Conservation (phyloP, 2,113 vertebrate genomes). For the Polyodon spathula region DNA sequence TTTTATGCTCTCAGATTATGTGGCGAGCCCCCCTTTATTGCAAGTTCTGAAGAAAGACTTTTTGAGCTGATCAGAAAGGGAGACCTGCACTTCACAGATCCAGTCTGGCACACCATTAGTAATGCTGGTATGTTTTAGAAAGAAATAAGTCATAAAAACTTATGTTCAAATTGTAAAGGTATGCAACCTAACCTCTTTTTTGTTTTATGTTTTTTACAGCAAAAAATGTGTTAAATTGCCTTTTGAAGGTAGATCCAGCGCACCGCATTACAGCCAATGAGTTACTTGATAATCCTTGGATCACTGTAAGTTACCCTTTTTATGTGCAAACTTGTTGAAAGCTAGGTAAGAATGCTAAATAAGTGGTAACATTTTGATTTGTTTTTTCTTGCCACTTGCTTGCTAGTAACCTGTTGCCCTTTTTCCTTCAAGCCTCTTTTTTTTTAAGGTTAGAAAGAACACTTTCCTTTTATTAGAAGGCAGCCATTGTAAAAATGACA, state of each 20-base stretch:
- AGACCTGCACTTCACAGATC: conserved; percentile 49
- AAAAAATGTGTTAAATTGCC: conserved; percentile 54
- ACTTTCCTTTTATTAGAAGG: too few species aligned
- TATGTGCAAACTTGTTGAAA: not conserved
- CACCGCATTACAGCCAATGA: conserved; percentile 66
- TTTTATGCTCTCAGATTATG: conserved; percentile 41
- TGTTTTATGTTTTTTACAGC: conserved; percentile 56
- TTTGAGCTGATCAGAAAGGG: conserved; percentile 64
- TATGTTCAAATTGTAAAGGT: too few species aligned
- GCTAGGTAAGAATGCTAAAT: conserved; percentile 15
- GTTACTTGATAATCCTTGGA: conserved; percentile 60
- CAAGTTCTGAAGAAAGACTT: conserved; percentile 60
- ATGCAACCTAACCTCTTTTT: too few species aligned
- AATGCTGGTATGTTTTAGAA: too few species aligned
- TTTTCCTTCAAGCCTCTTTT: too few species aligned
- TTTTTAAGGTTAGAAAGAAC: too few species aligned
- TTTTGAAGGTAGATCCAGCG: conserved; percentile 64
- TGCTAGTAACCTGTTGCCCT: too few species aligned
- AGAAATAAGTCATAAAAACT: too few species aligned
- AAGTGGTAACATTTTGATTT: too few species aligned
- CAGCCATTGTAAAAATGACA: too few species aligned
- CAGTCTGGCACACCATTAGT: conserved; percentile 56
- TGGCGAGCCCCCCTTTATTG: conserved; percentile 66
- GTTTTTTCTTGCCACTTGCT: too few species aligned
- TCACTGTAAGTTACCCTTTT: conserved; percentile 49